phyloP scores from a whole-genome alignment of 2,888 invertebrate species.

The Ernsta delagoae region DNA sequence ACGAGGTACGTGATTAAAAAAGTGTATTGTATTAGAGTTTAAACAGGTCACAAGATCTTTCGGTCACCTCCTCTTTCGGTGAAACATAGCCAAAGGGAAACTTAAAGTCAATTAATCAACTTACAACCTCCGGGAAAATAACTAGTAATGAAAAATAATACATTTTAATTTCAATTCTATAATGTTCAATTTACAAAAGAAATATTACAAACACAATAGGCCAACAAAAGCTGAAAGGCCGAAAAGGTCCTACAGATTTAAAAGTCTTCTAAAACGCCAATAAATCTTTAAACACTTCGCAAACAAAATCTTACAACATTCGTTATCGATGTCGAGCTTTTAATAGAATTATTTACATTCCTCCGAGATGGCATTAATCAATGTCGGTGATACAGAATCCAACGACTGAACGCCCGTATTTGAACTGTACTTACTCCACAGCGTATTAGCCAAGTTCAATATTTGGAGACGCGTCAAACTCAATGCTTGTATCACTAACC shows the following conservation, averaged over 20 bases:
- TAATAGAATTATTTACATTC: constrained; percentile 33
- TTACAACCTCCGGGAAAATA: too few species aligned
- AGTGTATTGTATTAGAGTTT: too few species aligned
- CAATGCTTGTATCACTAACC: background rate
- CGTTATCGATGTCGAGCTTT: constrained; percentile 2
- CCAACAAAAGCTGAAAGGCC: too few species aligned
- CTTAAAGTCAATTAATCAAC: too few species aligned
- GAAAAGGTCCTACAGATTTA: background rate
- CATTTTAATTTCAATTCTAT: too few species aligned
- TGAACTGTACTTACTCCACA: background rate
- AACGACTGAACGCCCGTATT: constrained; percentile 11
- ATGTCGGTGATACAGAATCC: constrained; percentile 22
- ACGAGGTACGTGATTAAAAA: too few species aligned
- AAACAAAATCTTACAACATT: constrained; percentile 13
- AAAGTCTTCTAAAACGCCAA: background rate
- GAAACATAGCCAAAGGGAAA: too few species aligned
- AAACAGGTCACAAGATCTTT: background rate
- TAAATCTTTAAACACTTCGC: constrained; percentile 1
- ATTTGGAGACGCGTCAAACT: constrained; percentile 13
- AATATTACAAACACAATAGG: too few species aligned
- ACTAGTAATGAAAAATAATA: too few species aligned
- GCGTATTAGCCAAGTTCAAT: constrained; percentile 24
- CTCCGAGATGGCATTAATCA: constrained; percentile 30
- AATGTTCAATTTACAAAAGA: too few species aligned
- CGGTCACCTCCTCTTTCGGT: too few species aligned